A percentile compares a stretch with the other conserved stretches of the same genome.
phyloP scores from a whole-genome alignment of 2,888 invertebrate species.

The Scaptomyza parva region DNA sequence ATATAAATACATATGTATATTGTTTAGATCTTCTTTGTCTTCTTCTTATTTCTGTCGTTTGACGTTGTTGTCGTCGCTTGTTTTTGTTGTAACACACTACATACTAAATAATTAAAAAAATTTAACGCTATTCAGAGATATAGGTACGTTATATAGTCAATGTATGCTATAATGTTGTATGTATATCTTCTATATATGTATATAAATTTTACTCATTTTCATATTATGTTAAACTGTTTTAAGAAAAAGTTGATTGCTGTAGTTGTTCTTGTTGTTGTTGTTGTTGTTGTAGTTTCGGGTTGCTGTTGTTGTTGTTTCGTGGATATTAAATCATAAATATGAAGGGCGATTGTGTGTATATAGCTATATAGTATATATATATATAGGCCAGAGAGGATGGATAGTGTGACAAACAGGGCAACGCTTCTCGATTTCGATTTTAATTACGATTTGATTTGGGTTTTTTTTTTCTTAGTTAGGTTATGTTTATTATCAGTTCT shows the following conservation, averaged over 20 bases:
- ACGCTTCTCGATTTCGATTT: conserved; percentile 50
- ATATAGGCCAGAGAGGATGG: conserved; percentile 42
- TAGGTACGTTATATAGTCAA: conserved; percentile 59
- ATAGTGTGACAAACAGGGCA: conserved; percentile 61
- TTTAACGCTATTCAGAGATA: conserved; percentile 67
- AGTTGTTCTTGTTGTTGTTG: neutral
- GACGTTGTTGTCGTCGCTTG: conserved; percentile 43
- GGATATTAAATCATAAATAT: conserved; percentile 45
- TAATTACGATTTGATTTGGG: neutral
- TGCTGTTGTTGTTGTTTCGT: conserved; percentile 17
- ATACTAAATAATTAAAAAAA: conserved; percentile 72
- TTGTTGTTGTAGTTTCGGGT: conserved; percentile 11
- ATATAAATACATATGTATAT: conserved; percentile 30
- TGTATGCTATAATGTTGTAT: conserved; percentile 35
- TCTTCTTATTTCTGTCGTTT: conserved; percentile 15
- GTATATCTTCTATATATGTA: conserved; percentile 44
- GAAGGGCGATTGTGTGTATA: conserved; percentile 42
- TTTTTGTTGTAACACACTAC: conserved; percentile 69
- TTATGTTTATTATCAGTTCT: conserved; percentile 34
- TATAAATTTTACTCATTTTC: conserved; percentile 32
- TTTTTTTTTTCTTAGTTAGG: conserved; percentile 11
- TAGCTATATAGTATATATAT: too few species aligned
- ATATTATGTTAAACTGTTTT: conserved; percentile 35
- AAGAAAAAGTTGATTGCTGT: conserved; percentile 24
- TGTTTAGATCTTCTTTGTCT: conserved; percentile 22